These are phyloP conservation scores for Aproaerema taeniolella DNA, from an alignment of 2,888 invertebrate genomes.

Conservation along the genomic window DNA sequence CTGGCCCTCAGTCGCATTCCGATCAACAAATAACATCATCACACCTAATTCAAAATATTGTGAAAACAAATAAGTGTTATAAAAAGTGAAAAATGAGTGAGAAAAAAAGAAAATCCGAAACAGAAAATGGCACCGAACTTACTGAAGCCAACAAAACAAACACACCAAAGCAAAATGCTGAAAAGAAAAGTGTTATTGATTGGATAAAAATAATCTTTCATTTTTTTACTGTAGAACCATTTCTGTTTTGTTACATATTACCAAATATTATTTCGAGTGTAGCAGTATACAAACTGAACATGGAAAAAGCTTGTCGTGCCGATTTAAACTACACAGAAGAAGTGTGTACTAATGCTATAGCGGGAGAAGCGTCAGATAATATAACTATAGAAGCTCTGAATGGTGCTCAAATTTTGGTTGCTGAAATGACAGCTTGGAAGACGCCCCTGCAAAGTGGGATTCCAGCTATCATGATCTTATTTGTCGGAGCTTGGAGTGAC, in stretches of 20 bases:
- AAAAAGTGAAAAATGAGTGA: neutral
- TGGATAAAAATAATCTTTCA: slow-evolving; percentile 22
- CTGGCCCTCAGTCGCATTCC: slow-evolving; percentile 4
- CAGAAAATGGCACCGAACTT: slow-evolving; percentile 23
- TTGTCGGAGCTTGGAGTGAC: slow-evolving; percentile 81
- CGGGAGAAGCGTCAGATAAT: slow-evolving; percentile 42
- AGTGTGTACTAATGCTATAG: slow-evolving; percentile 61
- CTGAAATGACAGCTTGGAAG: slow-evolving; percentile 74
- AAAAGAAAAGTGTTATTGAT: slow-evolving; percentile 8
- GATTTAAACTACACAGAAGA: slow-evolving; percentile 67
- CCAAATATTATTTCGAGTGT: slow-evolving; percentile 79
- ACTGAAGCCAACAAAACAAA: slow-evolving; percentile 17
- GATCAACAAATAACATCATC: slow-evolving; percentile 4
- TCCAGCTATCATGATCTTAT: slow-evolving; percentile 74
- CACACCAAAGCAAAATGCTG: neutral
- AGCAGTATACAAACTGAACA: slow-evolving; percentile 69
- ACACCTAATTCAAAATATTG: neutral
- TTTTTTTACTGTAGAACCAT: slow-evolving; percentile 79
- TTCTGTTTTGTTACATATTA: slow-evolving; percentile 79
- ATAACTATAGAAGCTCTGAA: slow-evolving; percentile 46
- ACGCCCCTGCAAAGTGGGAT: slow-evolving; percentile 72
- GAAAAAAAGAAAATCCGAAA: neutral
- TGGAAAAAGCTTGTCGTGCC: slow-evolving; percentile 76
- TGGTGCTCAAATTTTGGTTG: slow-evolving; percentile 58
- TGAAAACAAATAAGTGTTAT: neutral